Evolutionary conservation across 2,888 invertebrate genomes (phyloP).

Genomic region (Dryobotodes eremita): DNA sequence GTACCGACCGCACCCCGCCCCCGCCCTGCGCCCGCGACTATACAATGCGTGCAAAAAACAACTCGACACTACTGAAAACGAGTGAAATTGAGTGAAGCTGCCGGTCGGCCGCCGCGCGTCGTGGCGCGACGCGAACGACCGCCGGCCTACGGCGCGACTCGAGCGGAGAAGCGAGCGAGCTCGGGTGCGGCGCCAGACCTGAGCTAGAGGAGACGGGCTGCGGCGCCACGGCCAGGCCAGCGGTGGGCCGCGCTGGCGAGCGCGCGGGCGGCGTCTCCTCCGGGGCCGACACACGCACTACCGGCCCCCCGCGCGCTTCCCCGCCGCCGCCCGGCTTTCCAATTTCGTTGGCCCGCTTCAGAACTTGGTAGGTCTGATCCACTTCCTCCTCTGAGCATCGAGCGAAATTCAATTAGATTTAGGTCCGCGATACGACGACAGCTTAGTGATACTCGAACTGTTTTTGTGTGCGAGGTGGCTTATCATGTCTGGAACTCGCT

Average conservation of each 20-base stretch:
- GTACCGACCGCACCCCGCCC: conserved; percentile 85
- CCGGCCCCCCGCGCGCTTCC: conserved; percentile 88
- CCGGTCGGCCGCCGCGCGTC: conserved; percentile 77
- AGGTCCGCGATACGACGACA: conserved; percentile 72
- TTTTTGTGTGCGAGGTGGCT: conserved; percentile 63
- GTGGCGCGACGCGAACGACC: conserved; percentile 72
- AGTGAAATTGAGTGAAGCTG: conserved; percentile 87
- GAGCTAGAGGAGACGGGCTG: conserved; percentile 93
- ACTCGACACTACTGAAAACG: conserved; percentile 89
- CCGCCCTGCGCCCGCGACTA: conserved; percentile 87
- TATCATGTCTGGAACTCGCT: conserved; percentile 69
- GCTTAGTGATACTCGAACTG: conserved; percentile 65
- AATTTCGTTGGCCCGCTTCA: conserved; percentile 98
- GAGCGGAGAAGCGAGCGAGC: conserved; percentile 85
- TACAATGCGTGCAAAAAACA: conserved; percentile 87
- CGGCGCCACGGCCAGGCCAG: conserved; percentile 92
- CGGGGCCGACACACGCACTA: conserved; percentile 87
- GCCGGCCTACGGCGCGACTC: conserved; percentile 83
- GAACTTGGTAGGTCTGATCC: conserved; percentile 98
- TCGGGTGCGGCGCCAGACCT: conserved; percentile 91
- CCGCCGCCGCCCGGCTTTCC: conserved; percentile 91
- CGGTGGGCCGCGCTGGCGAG: conserved; percentile 86
- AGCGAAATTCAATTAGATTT: conserved; percentile 85
- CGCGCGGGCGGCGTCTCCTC: conserved; percentile 85
- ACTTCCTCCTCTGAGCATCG: conserved; percentile 93